Conservation (phyloP, 2,113 vertebrate species). For the Tupaia tana region DNA sequence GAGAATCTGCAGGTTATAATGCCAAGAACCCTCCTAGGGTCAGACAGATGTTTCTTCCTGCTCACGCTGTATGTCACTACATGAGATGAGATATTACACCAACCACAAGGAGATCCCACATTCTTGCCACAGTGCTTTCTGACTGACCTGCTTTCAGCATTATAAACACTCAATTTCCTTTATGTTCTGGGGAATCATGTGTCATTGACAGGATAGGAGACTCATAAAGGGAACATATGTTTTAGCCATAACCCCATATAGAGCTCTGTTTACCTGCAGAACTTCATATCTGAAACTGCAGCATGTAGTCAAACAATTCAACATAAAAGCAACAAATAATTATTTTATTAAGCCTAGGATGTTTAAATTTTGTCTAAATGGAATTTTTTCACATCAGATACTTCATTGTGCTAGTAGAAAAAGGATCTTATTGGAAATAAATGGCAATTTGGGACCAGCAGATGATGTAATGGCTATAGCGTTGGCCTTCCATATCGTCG, state of each 20-base stretch:
- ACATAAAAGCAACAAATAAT: constrained; percentile 24
- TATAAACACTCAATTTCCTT: background rate
- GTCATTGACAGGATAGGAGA: background rate
- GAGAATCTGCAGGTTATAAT: background rate
- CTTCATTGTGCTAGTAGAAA: background rate
- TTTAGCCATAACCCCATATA: background rate
- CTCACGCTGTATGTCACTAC: rapidly evolving
- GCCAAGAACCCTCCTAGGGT: background rate
- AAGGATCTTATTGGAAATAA: background rate
- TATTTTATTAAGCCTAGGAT: constrained; percentile 3
- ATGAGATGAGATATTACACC: background rate
- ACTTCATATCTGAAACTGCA: background rate
- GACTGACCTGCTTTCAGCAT: background rate
- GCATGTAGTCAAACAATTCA: background rate
- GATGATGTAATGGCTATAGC: too few relatives aligned
- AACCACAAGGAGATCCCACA: background rate
- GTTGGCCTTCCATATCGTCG: too few relatives aligned
- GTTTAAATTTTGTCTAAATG: constrained; percentile 21
- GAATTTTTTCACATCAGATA: background rate
- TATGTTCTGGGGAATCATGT: constrained; percentile 21
- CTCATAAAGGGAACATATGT: background rate
- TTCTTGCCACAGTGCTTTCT: background rate
- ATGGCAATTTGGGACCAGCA: background rate
- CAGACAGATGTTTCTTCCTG: background rate
- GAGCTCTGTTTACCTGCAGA: background rate